Base-by-base conservation (phyloP, 2,113 vertebrate genomes). In the Aythya baeri region DNA sequence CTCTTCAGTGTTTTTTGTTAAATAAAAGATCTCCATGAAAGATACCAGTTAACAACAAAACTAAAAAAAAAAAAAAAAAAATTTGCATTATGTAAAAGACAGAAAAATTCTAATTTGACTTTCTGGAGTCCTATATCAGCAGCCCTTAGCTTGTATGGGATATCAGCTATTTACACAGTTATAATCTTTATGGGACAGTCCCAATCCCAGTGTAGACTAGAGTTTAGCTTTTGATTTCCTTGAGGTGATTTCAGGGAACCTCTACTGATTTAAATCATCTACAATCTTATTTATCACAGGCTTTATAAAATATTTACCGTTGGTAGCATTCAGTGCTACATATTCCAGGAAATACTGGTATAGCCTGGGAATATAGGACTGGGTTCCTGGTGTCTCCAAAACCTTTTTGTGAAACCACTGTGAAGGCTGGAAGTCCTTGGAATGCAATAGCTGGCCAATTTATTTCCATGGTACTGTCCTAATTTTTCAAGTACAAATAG, bases 401-500 rank as follows among this genome's bases (percentile, higher is more conserved):
- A 58, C 4, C 2, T 27, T 63, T 23, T 41, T 17, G 7, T 41
- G 5, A 68, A 79, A n/a, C 80, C 29, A 15, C 15, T 80, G 8
- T 1, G 2, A n/a, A 57, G 68, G n/a, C 34, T 82, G 58, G 9
- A 18, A 1, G 1, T 13, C 6, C 31, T n/a, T 65, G 58, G 8
- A 74, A 50, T 59, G 63, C 41, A 58, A 1, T 31, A 41, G 26
- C 5, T 70, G 46, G 6, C 27, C 65, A 50, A 10, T 63, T 66
- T 43, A 27, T 50, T 80, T 90, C 31, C 68, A 16, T 22, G 13
- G 3, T 55, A 25, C 23, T 71, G 29, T 54, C 31, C 27, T 93
- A 9, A 17, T 20, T 83, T 91, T 88, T 71, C 50, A 80, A 67
- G 38, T 11, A n/a, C 1, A 3, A 77, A 61, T 23, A 85, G 21